These are phyloP conservation scores for Himalopsyche phryganea DNA, from an alignment of 1,140 invertebrate species.

Conservation along the genomic window DNA sequence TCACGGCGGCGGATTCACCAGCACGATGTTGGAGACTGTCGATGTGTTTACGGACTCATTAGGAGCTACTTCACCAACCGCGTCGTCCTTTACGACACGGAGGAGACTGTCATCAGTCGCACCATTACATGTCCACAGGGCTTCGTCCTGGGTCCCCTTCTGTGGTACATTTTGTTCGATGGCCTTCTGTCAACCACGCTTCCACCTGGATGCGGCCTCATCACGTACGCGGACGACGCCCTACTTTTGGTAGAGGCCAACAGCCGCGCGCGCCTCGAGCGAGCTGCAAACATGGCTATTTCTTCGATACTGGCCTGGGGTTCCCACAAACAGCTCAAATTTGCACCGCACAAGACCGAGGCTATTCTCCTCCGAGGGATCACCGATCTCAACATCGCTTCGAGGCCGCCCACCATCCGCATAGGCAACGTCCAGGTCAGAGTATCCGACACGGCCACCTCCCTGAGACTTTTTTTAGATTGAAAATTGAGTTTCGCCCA, in stretches of 20 bases:
- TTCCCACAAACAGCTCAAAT: background rate
- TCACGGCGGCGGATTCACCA: too few relatives aligned
- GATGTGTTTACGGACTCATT: too few relatives aligned
- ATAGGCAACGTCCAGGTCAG: too few relatives aligned
- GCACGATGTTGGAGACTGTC: too few relatives aligned
- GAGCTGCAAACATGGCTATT: background rate
- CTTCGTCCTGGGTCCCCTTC: slow-evolving; percentile 35
- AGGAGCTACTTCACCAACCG: background rate
- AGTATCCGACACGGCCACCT: too few relatives aligned
- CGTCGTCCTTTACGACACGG: background rate
- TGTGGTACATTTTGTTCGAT: slow-evolving; percentile 38
- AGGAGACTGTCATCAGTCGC: background rate
- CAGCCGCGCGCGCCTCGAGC: background rate
- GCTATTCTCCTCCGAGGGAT: too few relatives aligned
- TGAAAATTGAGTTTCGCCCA: too few relatives aligned
- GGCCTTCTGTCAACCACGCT: slow-evolving; percentile 28
- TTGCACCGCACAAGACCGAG: too few relatives aligned
- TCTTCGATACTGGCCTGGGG: background rate
- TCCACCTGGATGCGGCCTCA: slow-evolving; percentile 2
- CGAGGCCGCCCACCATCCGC: too few relatives aligned
- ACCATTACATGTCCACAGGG: slow-evolving; percentile 31
- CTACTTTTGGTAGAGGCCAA: background rate
- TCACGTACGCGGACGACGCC: too few relatives aligned
- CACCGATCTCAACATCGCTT: too few relatives aligned
- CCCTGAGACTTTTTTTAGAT: too few relatives aligned